Evolutionary conservation across 2,888 invertebrate species (phyloP), one percentile per base, ranked within the genome.

Genomic region (Drosophila paramelanica): DNA sequence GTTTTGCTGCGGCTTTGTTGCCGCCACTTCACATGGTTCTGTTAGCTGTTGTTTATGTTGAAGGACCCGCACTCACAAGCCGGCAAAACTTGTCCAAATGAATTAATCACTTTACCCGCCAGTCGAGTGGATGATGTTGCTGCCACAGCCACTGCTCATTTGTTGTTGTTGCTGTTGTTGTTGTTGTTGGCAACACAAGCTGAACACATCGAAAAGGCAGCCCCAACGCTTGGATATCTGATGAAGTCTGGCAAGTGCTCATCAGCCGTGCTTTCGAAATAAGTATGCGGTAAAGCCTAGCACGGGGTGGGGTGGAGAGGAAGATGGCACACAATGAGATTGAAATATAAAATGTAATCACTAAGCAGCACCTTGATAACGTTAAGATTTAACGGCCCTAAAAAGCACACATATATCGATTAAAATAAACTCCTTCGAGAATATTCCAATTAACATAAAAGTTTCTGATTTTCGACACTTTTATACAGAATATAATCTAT

Each of bases 71-170:
- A 53, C 58, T 46, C 58, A 64, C 82, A 67, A 65, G 68, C 88
- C 38, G 46, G 64, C 45, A 62, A 89, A 85, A 79, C 77, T 85
- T 89, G 85, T 84, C 79, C 89, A 87, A 89, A 89, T 81, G 88
- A 89, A 85, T 85, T 85, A 85, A 85, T 85, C 85, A 89, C 89
- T 85, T 85, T 84, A 79, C 59, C 68, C 73, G 56, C 70, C 81
- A 69, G 76, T 57, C 75, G 67, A 79, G 81, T 81, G 85, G 82
- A 61, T 81, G 85, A 80, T 79, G 83, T 71, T 79, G 65, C 62
- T 57, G 43, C 20, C 60, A 62, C 39, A 58, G 64, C 49, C 47
- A 58, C n/a, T 70, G 73, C 49, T 52, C 47, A 53, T 58, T 58
- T 69, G 31, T 45, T 50, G 38, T 45, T 58, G 42, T 45, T 45